These are phyloP conservation scores for Diabrotica virgifera DNA, from an alignment of 1,140 invertebrate genomes.

Conservation along the genomic window DNA sequence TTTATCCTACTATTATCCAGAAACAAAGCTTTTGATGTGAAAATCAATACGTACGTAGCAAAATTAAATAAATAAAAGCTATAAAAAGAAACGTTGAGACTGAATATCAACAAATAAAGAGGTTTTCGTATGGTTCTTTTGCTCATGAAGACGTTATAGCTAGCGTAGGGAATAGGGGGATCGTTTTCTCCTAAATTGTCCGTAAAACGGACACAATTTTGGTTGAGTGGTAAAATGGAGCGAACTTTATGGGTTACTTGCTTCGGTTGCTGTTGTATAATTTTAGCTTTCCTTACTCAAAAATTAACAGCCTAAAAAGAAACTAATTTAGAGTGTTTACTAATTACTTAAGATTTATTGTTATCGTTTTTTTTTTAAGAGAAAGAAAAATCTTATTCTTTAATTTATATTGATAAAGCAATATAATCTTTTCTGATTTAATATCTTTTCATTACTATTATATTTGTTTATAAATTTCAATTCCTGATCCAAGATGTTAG, in stretches of 20 bases:
- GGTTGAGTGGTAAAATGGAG: not conserved
- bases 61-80: conserved; percentile 13
- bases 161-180: conserved; percentile 5
- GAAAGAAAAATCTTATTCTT: no score
- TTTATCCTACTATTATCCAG: not conserved
- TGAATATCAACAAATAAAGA: conserved; percentile 14
- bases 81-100: conserved; percentile 5
- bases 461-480: no score
- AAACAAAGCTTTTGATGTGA: not conserved
- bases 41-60: conserved; percentile 7
- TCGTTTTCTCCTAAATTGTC: conserved; percentile 4
- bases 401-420: no score
- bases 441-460: no score
- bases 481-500: no score
- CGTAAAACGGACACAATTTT: conserved; percentile 14
- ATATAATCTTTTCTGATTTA: no score
- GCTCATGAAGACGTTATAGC: conserved; percentile 4
- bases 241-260: not conserved
- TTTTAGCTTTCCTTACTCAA: no score
- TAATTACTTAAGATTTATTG: no score
- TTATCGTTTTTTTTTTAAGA: no score
- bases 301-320: no score
- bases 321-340: no score
- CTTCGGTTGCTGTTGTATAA: no score
- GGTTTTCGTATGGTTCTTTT: conserved; percentile 3